A percentile compares a stretch with the other conserved stretches of the same genome.
phyloP scores from a whole-genome alignment of 2,113 vertebrate species.

The Poeciliopsis occidentalis region DNA sequence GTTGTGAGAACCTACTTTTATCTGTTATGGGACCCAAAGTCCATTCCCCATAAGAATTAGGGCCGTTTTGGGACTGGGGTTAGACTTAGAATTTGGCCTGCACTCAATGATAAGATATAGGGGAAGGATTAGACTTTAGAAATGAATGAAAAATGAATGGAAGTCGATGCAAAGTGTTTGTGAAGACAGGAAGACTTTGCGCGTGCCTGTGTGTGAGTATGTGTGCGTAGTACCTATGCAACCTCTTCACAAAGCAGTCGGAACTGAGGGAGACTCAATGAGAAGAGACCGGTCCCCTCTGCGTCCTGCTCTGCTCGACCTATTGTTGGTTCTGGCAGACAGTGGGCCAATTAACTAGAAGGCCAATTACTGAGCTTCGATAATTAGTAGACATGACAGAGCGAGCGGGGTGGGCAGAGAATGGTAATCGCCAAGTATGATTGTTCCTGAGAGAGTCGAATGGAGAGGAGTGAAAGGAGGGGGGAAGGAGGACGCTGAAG shows the following conservation, averaged over 20 bases:
- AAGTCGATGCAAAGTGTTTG: no score
- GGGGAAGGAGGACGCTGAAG: conserved; percentile 30
- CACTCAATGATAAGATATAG: no score
- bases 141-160: no score
- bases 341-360: conserved; percentile 78
- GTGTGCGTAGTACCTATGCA: conserved; percentile 41
- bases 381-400: conserved; percentile 78
- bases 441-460: conserved; percentile 54
- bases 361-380: conserved; percentile 75
- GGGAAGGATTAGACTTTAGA: no score
- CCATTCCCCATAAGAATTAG: no score
- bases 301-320: conserved; percentile 54
- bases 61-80: no score
- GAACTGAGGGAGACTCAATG: conserved; percentile 64
- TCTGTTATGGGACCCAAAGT: no score
- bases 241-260: conserved; percentile 60
- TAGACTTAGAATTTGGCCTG: no score
- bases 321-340: conserved; percentile 76
- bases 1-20: no score
- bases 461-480: conserved; percentile 47
- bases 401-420: conserved; percentile 67
- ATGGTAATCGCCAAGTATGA: conserved; percentile 55
- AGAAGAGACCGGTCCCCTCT: conserved; percentile 67
- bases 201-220: conserved; percentile 2
- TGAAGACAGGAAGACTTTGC: neutral